These are phyloP conservation scores for Eurosta solidaginis DNA, from an alignment of 1,140 invertebrate genomes.

Conservation along the genomic window DNA sequence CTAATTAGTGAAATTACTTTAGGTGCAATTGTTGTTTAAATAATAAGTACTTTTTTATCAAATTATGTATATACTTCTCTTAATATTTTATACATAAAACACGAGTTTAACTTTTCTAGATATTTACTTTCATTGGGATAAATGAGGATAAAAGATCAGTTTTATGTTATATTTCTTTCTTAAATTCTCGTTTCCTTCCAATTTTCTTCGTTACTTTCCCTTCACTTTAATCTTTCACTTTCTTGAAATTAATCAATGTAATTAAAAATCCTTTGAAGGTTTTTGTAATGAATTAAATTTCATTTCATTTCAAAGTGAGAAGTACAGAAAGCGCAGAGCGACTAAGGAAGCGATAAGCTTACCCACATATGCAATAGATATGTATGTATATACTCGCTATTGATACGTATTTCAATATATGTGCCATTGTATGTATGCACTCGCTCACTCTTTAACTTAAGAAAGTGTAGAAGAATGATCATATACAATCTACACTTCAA, in stretches of 20 bases:
- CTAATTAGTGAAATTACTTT: no score
- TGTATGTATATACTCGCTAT: neutral
- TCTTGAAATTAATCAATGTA: conserved; percentile 36
- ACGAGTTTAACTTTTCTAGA: no score
- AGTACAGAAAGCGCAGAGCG: neutral
- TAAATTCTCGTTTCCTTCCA: neutral
- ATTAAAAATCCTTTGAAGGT: conserved; percentile 37
- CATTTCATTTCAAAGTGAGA: conserved; percentile 24
- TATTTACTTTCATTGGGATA: no score
- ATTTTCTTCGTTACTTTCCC: neutral
- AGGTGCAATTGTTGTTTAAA: no score
- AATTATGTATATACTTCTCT: no score
- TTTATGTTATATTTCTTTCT: no score
- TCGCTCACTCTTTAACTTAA: neutral
- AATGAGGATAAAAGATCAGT: no score
- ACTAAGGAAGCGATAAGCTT: no score
- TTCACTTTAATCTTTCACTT: neutral
- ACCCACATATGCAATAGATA: no score
- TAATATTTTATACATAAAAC: no score
- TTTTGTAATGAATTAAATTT: conserved; percentile 37
- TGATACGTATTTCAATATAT: neutral
- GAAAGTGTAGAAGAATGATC: neutral
- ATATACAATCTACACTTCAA: neutral
- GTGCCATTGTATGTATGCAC: neutral
- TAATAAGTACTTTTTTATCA: no score